A percentile compares a stretch with the other conserved stretches of the same genome.
Conservation (phyloP, 2,113 vertebrate species). For the Apodemus sylvaticus region DNA sequence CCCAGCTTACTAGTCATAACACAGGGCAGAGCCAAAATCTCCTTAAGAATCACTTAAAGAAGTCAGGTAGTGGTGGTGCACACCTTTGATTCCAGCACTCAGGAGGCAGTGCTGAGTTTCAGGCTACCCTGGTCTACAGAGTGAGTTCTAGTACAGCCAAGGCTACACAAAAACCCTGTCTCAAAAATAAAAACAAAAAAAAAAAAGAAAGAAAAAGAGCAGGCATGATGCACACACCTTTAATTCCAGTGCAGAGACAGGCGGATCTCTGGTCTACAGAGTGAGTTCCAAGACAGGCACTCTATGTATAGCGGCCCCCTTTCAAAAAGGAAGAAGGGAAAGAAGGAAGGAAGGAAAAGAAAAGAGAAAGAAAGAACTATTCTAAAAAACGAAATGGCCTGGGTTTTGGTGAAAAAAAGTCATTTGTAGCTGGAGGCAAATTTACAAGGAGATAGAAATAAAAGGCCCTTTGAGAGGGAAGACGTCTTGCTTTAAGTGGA, state of each 20-base stretch:
- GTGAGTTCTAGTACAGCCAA: not conserved
- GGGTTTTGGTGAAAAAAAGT: not conserved
- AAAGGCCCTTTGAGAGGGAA: not conserved
- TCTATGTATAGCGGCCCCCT: not conserved
- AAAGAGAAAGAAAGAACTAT: not conserved
- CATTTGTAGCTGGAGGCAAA: not conserved
- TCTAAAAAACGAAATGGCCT: not conserved
- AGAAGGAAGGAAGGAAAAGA: not conserved
- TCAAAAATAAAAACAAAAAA: not conserved
- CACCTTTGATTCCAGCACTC: not conserved
- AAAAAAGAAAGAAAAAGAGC: not conserved
- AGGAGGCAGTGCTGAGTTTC: not conserved
- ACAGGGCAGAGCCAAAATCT: not conserved
- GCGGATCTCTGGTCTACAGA: not conserved
- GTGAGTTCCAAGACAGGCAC: not conserved
- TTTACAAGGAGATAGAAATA: not conserved
- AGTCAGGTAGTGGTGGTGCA: rapidly evolving
- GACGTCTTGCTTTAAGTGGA: not conserved
- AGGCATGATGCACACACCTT: not conserved
- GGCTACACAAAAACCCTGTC: not conserved
- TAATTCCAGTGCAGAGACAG: not conserved
- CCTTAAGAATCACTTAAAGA: not conserved
- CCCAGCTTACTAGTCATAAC: not conserved
- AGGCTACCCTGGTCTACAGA: not conserved
- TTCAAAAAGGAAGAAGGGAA: not conserved